phyloP scores from a whole-genome alignment of 2,113 vertebrate genomes.

The Petromus typicus region DNA sequence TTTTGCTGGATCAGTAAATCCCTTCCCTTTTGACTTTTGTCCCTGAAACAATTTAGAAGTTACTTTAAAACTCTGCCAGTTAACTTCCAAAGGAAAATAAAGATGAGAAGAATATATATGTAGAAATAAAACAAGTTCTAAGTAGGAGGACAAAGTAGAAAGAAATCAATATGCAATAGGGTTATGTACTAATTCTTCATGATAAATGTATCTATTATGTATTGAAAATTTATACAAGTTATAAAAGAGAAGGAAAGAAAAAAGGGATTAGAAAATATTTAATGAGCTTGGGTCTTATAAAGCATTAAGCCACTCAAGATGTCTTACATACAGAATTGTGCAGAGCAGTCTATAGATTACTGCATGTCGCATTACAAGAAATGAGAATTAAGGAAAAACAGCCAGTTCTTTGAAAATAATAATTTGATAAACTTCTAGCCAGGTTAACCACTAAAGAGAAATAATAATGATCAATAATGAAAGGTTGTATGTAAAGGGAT shows the following conservation, averaged over 20 bases:
- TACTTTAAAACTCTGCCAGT: slow-evolving; percentile 49
- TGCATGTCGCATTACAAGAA: neutral
- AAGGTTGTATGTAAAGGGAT: neutral
- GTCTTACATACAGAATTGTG: neutral
- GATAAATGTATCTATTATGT: neutral
- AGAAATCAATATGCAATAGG: neutral
- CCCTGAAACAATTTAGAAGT: slow-evolving; percentile 82
- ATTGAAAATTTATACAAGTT: neutral
- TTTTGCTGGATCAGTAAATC: slow-evolving; percentile 81
- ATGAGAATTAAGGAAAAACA: slow-evolving; percentile 5
- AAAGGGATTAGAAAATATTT: neutral
- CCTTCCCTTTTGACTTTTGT: slow-evolving; percentile 82
- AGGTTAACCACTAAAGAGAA: neutral
- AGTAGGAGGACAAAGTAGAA: neutral
- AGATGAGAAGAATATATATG: neutral
- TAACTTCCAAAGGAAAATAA: slow-evolving; percentile 54
- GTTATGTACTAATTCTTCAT: neutral
- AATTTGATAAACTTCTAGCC: neutral
- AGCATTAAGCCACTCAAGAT: slow-evolving; percentile 25
- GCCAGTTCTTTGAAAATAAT: slow-evolving; percentile 22
- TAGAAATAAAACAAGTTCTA: neutral
- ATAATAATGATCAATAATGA: slow-evolving; percentile 18
- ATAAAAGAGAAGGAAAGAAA: neutral
- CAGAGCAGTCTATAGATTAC: neutral
- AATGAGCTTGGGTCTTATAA: neutral